Evolutionary conservation across 2,797 vertebrate genomes (phyloP), one percentile per base, ranked within the genome.

Genomic region (Poeciliopsis turneri): DNA sequence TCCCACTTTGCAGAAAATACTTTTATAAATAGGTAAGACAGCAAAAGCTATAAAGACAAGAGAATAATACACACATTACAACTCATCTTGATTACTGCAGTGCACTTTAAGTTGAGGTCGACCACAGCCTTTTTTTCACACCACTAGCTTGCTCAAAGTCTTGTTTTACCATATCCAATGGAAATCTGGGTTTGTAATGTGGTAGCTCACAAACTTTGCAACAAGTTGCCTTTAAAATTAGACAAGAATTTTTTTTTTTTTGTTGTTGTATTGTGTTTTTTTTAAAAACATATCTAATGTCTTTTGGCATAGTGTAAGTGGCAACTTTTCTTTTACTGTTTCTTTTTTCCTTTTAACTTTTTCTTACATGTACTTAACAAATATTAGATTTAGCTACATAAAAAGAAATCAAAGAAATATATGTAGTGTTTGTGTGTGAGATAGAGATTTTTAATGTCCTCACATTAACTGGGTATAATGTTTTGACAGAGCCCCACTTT

Each of bases 151-250:
- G 8, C 15, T 61, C 30, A 33, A 61, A 61, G 30, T 20, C 9
- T 39, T 66, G 33, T 39, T 66, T 39, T 39, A 23, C 18, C 18
- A 0, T 39, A 18, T 39, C 7, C 61, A 3, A 64, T 3, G 15
- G 5, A 36, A 68, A 28, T 23, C 25, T 68, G 36, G 18, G 20
- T 23, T 41, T 68, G 9, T 68, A 12, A 11, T n/a, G 9, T 13
- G 11, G 8, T 41, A 5, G 10, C 66, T 25, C 39, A 20, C 18
- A 43, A 69, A 69, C 36, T n/a, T 45, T 70, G 11, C 11, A 28
- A 43, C 23, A 70, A 70, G 11, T 70, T 70, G 25, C 41, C 68
- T 70, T 70, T 70, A 70, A 69, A n/a, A 43, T 69, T 41, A 69
- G 39, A 43, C 66, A n/a, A 39, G 39, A 2, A 12, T 41, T 1